phyloP scores from a whole-genome alignment of 2,888 invertebrate species.

The Amiota minor region DNA sequence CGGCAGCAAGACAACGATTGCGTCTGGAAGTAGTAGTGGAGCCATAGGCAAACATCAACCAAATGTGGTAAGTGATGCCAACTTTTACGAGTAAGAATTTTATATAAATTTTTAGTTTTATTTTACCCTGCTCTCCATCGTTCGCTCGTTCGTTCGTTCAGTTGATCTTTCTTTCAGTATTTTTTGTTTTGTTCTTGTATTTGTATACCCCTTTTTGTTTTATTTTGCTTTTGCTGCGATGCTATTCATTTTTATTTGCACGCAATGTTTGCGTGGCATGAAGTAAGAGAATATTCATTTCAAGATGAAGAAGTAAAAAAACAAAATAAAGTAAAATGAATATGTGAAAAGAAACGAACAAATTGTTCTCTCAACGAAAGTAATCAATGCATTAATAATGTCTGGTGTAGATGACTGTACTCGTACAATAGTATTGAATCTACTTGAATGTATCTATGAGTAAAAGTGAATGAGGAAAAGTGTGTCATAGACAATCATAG shows the following conservation, averaged over 20 bases:
- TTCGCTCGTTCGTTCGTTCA: neutral
- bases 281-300: neutral
- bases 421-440: too few species aligned
- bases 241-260: neutral
- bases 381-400: slow-evolving; percentile 6
- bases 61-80: slow-evolving; percentile 44
- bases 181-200: neutral
- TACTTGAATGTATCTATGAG: too few species aligned
- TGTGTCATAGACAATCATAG: neutral
- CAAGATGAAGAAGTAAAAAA: neutral
- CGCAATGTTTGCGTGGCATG: slow-evolving; percentile 3
- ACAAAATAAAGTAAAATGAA: neutral
- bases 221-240: too few species aligned
- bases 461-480: too few species aligned
- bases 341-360: neutral
- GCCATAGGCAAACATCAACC: slow-evolving; percentile 32
- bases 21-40: slow-evolving; percentile 32
- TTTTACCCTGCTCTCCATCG: neutral
- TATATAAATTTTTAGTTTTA: neutral
- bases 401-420: too few species aligned
- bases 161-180: neutral
- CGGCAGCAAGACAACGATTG: slow-evolving; percentile 36
- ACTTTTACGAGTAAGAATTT: neutral
- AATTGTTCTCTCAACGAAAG: neutral
- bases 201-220: too few species aligned